Base-by-base conservation (phyloP, 2,888 invertebrate species). In the Yponomeuta evonymella region DNA sequence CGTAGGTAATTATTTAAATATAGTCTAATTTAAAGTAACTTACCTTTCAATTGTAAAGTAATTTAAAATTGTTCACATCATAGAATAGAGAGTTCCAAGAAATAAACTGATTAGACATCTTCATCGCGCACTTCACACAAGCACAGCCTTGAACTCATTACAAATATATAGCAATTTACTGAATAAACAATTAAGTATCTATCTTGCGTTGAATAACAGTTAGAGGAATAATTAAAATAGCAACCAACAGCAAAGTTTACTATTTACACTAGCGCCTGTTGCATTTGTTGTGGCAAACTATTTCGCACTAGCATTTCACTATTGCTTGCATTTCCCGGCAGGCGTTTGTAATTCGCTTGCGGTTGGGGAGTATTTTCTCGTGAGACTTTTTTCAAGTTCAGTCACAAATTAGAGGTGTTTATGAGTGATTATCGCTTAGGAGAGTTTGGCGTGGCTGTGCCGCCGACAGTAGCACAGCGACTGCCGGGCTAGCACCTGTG, bases 401-500 rank as follows among this genome's bases (percentile, higher is more conserved):
- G n/a, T 48, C 48, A 67, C n/a, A 67, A 43, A 23, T 15, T 12
- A 48, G 12, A 3, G n/a, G 5, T n/a, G n/a, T 67, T 67, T 67
- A 23, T 12, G 48, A n/a, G 23, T 48, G 48, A 43, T n/a, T 67
- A 43, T 43, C 15, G 48, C 33, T 48, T 48, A 10, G 3, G 48
- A 63, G 70, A 71, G 73, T 70, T 72, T 73, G 74, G 75, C 72
- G 73, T 72, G 76, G 79, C 79, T 79, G 79, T 76, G 74, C 77
- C 73, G 78, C 74, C 77, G 81, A 79, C 76, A 81, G 83, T 81
- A 83, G 78, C 81, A 77, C 78, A 78, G 72, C 79, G 84, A 90
- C 91, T 91, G 88, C 89, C 84, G 86, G 86, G 87, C 79, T 77
- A 81, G 89, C 91, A 92, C 92, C 92, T 92, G 92, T 92, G 83